phyloP scores from a whole-genome alignment of 1,140 invertebrate genomes.

The Leptinotarsa lineolata region DNA sequence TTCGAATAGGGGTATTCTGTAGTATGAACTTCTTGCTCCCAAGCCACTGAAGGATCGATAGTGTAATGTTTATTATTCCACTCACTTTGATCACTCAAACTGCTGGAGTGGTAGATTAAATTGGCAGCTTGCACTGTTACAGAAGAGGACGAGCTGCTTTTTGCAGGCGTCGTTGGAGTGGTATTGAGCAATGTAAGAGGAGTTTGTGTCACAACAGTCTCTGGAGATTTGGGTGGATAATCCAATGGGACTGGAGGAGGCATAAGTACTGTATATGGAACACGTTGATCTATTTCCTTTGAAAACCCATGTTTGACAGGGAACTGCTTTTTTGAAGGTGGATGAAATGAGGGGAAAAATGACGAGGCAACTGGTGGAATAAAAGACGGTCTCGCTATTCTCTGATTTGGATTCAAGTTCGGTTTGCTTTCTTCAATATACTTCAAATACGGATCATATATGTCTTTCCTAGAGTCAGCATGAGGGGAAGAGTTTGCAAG shows the following conservation, averaged over 20 bases:
- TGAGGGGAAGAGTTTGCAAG: constrained; percentile 58
- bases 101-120: constrained; percentile 66
- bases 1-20: constrained; percentile 13
- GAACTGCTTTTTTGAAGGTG: constrained; percentile 55
- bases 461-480: constrained; percentile 53
- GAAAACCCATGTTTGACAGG: constrained; percentile 56
- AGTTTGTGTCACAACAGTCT: constrained; percentile 2
- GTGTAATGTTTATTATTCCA: constrained; percentile 40
- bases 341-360: constrained; percentile 48
- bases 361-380: constrained; percentile 39
- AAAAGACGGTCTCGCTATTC: constrained; percentile 43
- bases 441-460: constrained; percentile 59
- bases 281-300: constrained; percentile 56
- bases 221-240: constrained; percentile 44
- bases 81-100: constrained; percentile 54
- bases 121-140: constrained; percentile 64
- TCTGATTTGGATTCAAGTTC: constrained; percentile 45
- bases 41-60: constrained; percentile 41
- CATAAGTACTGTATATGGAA: constrained; percentile 68
- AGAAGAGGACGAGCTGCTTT: constrained; percentile 28
- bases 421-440: constrained; percentile 59
- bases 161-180: not conserved
- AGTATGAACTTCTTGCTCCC: constrained; percentile 46
- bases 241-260: constrained; percentile 65
- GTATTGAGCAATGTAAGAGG: not conserved